phyloP scores from a whole-genome alignment of 1,140 invertebrate species.

The Drosophila elegans region DNA sequence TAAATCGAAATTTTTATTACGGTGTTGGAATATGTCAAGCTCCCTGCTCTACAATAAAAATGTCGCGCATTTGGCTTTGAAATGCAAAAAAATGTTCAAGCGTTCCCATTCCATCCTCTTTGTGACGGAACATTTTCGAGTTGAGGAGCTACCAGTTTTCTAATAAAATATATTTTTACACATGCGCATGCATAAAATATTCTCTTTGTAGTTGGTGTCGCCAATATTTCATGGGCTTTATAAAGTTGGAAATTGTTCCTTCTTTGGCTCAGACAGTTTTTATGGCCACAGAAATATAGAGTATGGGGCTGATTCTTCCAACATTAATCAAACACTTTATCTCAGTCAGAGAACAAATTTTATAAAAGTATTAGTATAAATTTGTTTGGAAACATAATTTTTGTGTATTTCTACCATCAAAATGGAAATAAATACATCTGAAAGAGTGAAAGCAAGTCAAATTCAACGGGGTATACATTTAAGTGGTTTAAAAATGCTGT shows the following conservation, averaged over 20 bases:
- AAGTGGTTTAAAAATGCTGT: too few relatives aligned
- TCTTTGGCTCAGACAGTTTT: slow-evolving; percentile 11
- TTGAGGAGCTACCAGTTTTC: slow-evolving; percentile 15
- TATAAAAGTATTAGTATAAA: background rate
- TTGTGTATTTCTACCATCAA: background rate
- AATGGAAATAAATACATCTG: too few relatives aligned
- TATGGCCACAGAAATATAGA: background rate
- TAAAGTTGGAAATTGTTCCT: slow-evolving; percentile 9
- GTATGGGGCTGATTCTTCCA: background rate
- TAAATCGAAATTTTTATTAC: slow-evolving; percentile 16
- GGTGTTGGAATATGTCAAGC: slow-evolving; percentile 12
- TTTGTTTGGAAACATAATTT: background rate
- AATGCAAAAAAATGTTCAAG: slow-evolving; percentile 12
- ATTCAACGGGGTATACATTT: too few relatives aligned
- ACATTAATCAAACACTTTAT: slow-evolving; percentile 9
- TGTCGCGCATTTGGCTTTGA: slow-evolving; percentile 17
- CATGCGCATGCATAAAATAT: slow-evolving; percentile 20
- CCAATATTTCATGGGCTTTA: slow-evolving; percentile 19
- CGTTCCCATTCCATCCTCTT: background rate
- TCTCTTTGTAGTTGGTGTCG: slow-evolving; percentile 15
- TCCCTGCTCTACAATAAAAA: slow-evolving; percentile 10
- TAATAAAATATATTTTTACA: slow-evolving; percentile 19
- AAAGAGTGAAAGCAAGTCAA: too few relatives aligned
- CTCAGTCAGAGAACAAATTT: background rate
- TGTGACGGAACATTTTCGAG: slow-evolving; percentile 7